Evolutionary conservation across 1,140 invertebrate genomes (phyloP).

Genomic region (Neodiprion virginianus): DNA sequence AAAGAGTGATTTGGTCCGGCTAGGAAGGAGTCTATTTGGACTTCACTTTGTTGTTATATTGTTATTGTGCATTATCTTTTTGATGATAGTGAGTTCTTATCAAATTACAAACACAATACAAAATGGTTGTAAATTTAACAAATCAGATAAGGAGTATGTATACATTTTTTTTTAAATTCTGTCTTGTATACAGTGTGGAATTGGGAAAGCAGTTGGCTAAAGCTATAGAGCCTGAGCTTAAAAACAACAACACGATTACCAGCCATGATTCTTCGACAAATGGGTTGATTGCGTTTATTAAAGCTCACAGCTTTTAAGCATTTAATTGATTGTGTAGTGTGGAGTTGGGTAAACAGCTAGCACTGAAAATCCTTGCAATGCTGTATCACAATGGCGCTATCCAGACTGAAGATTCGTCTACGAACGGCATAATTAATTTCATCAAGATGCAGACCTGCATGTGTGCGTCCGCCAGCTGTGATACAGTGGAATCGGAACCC

Average conservation of each 20-base stretch:
- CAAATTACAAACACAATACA: background rate
- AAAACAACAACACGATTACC: slow-evolving; percentile 65
- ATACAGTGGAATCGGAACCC: slow-evolving; percentile 5
- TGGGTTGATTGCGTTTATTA: slow-evolving; percentile 84
- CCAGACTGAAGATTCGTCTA: slow-evolving; percentile 86
- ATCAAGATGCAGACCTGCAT: slow-evolving; percentile 69
- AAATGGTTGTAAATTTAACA: slow-evolving; percentile 26
- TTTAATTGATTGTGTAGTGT: background rate
- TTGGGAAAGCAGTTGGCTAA: slow-evolving; percentile 98
- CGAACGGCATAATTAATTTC: slow-evolving; percentile 95
- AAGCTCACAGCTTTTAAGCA: slow-evolving; percentile 55
- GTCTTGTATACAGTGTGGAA: slow-evolving; percentile 78
- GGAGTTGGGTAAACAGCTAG: slow-evolving; percentile 10
- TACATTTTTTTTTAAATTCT: slow-evolving; percentile 27
- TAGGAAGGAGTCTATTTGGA: no score
- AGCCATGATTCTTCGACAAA: slow-evolving; percentile 85
- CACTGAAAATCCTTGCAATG: slow-evolving; percentile 17
- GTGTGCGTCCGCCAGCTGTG: slow-evolving; percentile 3
- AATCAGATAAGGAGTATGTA: background rate
- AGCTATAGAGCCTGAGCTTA: slow-evolving; percentile 93
- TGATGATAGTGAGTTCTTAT: no score
- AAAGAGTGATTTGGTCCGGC: background rate
- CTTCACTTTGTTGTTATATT: no score
- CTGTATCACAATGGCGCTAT: slow-evolving; percentile 62
- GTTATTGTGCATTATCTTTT: no score